Conservation (phyloP, 2,888 invertebrate genomes). For the Cerastis leucographa region DNA sequence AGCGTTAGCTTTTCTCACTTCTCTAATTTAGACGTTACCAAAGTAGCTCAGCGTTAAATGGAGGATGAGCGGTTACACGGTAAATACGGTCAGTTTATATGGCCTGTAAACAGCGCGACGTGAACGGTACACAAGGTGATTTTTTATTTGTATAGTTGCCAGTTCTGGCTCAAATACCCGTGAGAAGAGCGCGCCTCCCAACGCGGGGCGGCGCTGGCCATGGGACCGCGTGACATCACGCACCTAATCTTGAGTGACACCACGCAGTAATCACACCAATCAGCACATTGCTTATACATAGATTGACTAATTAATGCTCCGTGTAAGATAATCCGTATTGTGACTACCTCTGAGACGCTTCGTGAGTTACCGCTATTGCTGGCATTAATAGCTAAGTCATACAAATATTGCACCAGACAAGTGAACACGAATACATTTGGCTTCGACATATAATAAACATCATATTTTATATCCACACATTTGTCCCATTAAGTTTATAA, state of each 20-base stretch:
- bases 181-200: constrained; percentile 85
- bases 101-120: constrained; percentile 87
- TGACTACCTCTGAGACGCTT: constrained; percentile 65
- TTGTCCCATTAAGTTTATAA: constrained; percentile 58
- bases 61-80: constrained; percentile 87
- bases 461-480: constrained; percentile 60
- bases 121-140: constrained; percentile 89
- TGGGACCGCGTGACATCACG: constrained; percentile 59
- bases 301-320: constrained; percentile 77
- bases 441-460: constrained; percentile 40
- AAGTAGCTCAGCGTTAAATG: constrained; percentile 89
- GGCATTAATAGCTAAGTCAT: constrained; percentile 26
- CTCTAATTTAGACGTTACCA: constrained; percentile 89
- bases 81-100: constrained; percentile 88
- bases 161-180: constrained; percentile 88
- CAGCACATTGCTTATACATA: constrained; percentile 79
- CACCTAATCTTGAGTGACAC: constrained; percentile 87
- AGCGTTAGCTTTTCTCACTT: constrained; percentile 89
- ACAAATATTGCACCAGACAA: constrained; percentile 41
- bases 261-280: constrained; percentile 74
- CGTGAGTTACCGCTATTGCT: constrained; percentile 71
- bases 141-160: constrained; percentile 88
- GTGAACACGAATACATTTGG: constrained; percentile 21
- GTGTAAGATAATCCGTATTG: constrained; percentile 69
- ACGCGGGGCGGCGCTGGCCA: constrained; percentile 52